Evolutionary conservation across 1,140 invertebrate genomes (phyloP).

Genomic region (Anoplolepis gracilipes): DNA sequence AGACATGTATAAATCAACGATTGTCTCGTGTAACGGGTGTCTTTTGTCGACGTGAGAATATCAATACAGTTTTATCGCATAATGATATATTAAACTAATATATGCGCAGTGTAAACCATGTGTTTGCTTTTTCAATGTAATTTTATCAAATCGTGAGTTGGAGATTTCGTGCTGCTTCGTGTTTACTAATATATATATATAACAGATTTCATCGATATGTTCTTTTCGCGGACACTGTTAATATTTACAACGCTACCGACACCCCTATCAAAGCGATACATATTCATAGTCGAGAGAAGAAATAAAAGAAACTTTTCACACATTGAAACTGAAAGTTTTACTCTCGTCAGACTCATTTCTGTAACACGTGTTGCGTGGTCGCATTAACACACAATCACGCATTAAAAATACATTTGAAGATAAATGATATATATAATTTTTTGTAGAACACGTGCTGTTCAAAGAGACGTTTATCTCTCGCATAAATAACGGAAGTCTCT

Average conservation of each 20-base stretch:
- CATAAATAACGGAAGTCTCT: too few species aligned
- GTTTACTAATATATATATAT: background rate
- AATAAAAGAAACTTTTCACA: background rate
- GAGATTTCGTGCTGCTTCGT: background rate
- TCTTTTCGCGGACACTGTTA: background rate
- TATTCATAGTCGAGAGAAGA: background rate
- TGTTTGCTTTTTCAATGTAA: background rate
- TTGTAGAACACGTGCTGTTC: background rate
- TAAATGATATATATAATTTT: background rate
- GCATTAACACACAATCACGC: background rate
- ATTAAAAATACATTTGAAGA: background rate
- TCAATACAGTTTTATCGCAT: background rate
- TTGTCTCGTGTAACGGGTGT: background rate
- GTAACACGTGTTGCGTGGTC: background rate
- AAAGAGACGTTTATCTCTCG: too few species aligned
- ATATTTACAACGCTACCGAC: background rate
- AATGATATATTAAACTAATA: background rate
- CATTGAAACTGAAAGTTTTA: slow-evolving; percentile 10
- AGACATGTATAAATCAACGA: background rate
- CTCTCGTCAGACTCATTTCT: background rate
- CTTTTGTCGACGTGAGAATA: background rate
- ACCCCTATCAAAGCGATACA: background rate
- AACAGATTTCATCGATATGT: background rate
- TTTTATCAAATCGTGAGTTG: background rate
- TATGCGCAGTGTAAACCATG: background rate